Evolutionary conservation across 2,888 invertebrate genomes (phyloP).

Genomic region (Pinctada fucata): DNA sequence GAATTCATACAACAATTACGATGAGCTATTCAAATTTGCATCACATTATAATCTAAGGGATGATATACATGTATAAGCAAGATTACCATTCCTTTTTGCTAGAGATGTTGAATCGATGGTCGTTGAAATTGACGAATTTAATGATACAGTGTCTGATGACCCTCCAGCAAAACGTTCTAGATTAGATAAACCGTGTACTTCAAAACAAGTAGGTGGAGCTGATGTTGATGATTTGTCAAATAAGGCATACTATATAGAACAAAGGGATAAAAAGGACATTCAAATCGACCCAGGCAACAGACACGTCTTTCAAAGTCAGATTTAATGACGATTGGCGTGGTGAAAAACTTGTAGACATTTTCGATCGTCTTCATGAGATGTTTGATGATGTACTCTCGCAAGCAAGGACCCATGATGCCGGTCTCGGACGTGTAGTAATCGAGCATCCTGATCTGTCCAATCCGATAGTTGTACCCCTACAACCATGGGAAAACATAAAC

Average conservation of each 20-base stretch:
- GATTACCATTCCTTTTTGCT: neutral
- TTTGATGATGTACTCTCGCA: too few species aligned
- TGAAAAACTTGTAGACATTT: too few species aligned
- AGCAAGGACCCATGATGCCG: too few species aligned
- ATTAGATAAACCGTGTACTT: neutral
- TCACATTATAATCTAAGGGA: neutral
- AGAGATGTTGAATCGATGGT: neutral
- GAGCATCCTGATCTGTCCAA: too few species aligned
- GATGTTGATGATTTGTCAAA: slow-evolving; percentile 1
- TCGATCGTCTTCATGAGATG: too few species aligned
- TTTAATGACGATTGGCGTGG: too few species aligned
- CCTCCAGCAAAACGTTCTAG: neutral
- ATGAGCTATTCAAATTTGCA: neutral
- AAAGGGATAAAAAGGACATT: neutral
- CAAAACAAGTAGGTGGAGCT: neutral
- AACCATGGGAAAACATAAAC: slow-evolving; percentile 32
- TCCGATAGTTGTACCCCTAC: slow-evolving; percentile 40
- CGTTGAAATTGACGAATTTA: neutral
- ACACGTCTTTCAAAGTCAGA: neutral
- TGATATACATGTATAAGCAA: neutral
- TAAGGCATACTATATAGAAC: neutral
- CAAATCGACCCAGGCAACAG: neutral
- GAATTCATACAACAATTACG: neutral
- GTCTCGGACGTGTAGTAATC: too few species aligned
- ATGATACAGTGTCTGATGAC: neutral